phyloP scores from a whole-genome alignment of 2,888 invertebrate genomes.

The Spilarctia lutea region DNA sequence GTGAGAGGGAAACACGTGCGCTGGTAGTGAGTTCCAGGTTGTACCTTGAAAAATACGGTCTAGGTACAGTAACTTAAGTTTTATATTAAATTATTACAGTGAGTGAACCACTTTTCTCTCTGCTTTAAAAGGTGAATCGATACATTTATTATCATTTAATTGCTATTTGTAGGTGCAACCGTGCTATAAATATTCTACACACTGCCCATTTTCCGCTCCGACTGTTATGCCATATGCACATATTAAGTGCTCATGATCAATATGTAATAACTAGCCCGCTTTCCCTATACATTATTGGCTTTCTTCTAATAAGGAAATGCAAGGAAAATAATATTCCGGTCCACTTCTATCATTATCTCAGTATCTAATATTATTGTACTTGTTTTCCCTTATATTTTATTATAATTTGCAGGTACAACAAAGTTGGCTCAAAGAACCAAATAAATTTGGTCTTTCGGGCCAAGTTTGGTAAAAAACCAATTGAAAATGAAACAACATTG shows the following conservation, averaged over 20 bases:
- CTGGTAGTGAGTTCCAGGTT: no score
- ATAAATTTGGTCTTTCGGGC: background rate
- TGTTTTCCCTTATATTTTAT: background rate
- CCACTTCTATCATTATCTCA: background rate
- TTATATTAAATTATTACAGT: background rate
- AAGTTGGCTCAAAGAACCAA: background rate
- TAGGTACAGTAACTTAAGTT: no score
- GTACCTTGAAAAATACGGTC: no score
- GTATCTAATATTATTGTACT: background rate
- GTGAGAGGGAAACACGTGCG: no score
- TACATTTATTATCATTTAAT: background rate
- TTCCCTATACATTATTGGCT: conserved; percentile 24
- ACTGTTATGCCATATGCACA: no score
- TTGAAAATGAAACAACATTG: background rate
- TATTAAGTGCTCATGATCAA: conserved; percentile 28
- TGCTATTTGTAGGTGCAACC: conserved; percentile 4
- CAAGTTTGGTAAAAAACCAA: background rate
- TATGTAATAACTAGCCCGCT: conserved; percentile 31
- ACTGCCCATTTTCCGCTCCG: conserved; percentile 37
- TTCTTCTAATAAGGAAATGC: conserved; percentile 21
- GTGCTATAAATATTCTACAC: conserved; percentile 4
- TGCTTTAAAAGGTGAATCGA: background rate
- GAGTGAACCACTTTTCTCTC: background rate
- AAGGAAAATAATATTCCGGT: background rate
- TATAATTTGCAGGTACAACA: background rate